These are phyloP conservation scores for Pollenia labialis DNA, from an alignment of 2,888 invertebrate genomes.

Conservation along the genomic window DNA sequence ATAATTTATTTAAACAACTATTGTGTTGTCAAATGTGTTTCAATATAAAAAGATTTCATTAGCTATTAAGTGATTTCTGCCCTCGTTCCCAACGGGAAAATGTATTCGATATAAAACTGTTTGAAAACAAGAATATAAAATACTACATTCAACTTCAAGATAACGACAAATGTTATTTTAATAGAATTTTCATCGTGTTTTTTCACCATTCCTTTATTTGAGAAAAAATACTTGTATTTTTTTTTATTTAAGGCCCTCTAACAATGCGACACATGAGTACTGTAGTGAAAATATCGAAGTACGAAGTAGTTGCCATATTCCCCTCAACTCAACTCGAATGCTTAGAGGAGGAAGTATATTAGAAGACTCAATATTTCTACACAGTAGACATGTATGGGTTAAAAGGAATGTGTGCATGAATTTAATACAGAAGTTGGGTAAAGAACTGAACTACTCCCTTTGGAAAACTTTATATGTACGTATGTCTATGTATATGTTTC, in stretches of 20 bases:
- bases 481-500: not conserved
- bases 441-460: slow-evolving; percentile 41
- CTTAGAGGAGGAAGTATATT: slow-evolving; percentile 50
- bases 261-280: slow-evolving; percentile 58
- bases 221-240: slow-evolving; percentile 2
- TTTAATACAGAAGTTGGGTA: slow-evolving; percentile 15
- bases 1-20: slow-evolving; percentile 44
- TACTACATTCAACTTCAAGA: slow-evolving; percentile 64
- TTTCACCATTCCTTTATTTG: slow-evolving; percentile 3
- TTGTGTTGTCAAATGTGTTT: slow-evolving; percentile 45
- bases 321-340: slow-evolving; percentile 28
- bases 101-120: slow-evolving; percentile 47
- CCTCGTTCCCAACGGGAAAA: slow-evolving; percentile 49
- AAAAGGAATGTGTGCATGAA: slow-evolving; percentile 24
- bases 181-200: slow-evolving; percentile 66
- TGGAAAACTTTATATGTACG: slow-evolving; percentile 21
- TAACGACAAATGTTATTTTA: slow-evolving; percentile 70
- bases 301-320: slow-evolving; percentile 17
- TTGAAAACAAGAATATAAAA: slow-evolving; percentile 10
- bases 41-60: slow-evolving; percentile 69
- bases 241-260: slow-evolving; percentile 18
- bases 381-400: slow-evolving; percentile 10
- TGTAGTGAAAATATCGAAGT: slow-evolving; percentile 47
- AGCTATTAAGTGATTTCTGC: slow-evolving; percentile 71
- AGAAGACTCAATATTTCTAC: slow-evolving; percentile 52